Conservation (phyloP, 2,113 vertebrate species). For the Chaenocephalus aceratus region DNA sequence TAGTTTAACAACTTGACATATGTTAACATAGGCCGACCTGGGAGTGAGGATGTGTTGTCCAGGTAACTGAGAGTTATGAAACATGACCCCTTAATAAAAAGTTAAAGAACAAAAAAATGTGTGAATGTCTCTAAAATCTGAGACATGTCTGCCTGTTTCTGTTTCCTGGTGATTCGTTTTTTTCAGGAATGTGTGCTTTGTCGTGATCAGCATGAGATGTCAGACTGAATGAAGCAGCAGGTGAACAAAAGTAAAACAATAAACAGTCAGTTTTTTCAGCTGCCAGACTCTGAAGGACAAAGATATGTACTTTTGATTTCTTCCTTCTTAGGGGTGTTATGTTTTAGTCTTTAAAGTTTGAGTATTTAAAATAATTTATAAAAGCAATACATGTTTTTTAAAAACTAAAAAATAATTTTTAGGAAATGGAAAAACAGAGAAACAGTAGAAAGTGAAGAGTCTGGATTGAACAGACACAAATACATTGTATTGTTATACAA, state of each 20-base stretch:
- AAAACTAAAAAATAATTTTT: not conserved
- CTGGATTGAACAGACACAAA: not conserved
- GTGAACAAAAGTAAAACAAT: slow-evolving; percentile 63
- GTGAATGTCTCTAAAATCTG: no score
- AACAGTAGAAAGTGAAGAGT: not conserved
- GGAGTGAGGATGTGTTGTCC: no score
- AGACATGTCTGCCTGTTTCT: slow-evolving; percentile 5
- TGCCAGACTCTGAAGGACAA: slow-evolving; percentile 19
- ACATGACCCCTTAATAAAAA: not conserved
- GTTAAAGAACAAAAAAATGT: not conserved
- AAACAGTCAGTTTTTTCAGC: slow-evolving; percentile 62
- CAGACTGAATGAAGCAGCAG: slow-evolving; percentile 67
- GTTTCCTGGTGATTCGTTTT: slow-evolving; percentile 42
- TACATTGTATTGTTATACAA: not conserved
- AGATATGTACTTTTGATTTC: slow-evolving; percentile 17
- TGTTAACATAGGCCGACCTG: no score
- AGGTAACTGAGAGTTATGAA: not conserved
- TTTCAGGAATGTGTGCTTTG: slow-evolving; percentile 66
- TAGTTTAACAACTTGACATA: no score
- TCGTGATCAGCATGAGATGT: slow-evolving; percentile 76
- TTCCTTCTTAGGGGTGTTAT: not conserved
- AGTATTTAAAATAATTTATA: slow-evolving; percentile 12
- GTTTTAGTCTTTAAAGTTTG: slow-evolving; percentile 11
- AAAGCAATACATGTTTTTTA: not conserved
- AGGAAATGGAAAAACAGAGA: not conserved